Conservation (phyloP, 2,113 vertebrate genomes). For the Syrmaticus mikado region DNA sequence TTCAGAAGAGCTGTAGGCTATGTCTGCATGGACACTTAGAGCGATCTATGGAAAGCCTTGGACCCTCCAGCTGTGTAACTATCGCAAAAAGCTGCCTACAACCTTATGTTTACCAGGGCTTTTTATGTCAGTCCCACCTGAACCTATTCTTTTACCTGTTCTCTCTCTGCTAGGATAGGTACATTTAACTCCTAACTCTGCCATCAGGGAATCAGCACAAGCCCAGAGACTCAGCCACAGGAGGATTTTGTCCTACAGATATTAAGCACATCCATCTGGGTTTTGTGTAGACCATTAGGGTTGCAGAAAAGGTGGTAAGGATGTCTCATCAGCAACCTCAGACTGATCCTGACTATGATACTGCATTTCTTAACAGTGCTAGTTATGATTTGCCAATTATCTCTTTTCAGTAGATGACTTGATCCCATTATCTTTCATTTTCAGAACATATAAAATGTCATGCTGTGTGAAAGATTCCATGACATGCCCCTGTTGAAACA, state of each 20-base stretch:
- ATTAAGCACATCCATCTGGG: fast-evolving
- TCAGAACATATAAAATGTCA: background rate
- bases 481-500: background rate
- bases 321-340: background rate
- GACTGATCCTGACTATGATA: background rate
- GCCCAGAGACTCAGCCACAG: background rate
- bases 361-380: background rate
- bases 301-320: background rate
- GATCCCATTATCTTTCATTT: background rate
- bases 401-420: background rate
- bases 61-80: background rate
- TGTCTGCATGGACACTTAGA: background rate
- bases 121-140: background rate
- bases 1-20: background rate
- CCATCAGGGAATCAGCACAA: background rate
- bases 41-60: background rate
- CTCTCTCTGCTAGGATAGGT: background rate
- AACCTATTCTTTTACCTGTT: background rate
- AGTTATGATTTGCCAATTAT: background rate
- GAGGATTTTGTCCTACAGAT: background rate
- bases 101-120: background rate
- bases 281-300: background rate
- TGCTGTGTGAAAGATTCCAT: background rate
- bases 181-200: background rate
- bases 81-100: background rate